Percentiles rank a stretch among this genome's conserved stretches.
phyloP scores from a whole-genome alignment of 2,797 vertebrate genomes.

The Trachops cirrhosus region DNA sequence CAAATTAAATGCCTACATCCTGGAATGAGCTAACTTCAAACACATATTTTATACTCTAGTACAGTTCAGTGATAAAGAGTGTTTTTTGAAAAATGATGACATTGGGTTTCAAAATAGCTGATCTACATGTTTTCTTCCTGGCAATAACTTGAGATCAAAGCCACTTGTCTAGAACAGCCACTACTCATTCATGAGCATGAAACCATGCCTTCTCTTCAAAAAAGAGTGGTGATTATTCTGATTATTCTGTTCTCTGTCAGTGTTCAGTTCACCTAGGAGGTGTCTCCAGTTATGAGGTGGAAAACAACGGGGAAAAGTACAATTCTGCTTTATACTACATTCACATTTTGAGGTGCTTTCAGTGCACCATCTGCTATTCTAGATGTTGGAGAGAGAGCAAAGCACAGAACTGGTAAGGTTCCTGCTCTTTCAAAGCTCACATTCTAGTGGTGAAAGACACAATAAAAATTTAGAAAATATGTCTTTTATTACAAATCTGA shows the following conservation, averaged over 20 bases:
- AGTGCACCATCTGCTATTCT: background rate
- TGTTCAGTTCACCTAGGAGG: background rate
- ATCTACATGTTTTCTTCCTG: background rate
- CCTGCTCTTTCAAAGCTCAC: background rate
- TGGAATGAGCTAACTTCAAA: background rate
- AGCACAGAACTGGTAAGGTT: background rate
- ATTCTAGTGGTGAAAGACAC: background rate
- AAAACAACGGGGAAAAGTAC: background rate
- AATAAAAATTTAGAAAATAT: background rate
- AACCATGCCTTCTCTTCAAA: background rate
- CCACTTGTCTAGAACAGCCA: background rate
- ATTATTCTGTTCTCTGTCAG: background rate
- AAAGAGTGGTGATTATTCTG: background rate
- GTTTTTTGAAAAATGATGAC: conserved; percentile 14
- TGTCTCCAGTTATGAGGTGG: background rate
- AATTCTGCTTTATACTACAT: background rate
- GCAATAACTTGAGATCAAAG: background rate
- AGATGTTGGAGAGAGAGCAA: background rate
- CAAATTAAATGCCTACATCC: background rate
- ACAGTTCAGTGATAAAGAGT: background rate
- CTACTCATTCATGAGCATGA: background rate
- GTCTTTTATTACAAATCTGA: background rate
- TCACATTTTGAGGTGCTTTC: background rate
- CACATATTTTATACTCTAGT: background rate
- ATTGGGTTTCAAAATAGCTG: background rate